These are phyloP conservation scores for Diacarnus erythraeanus DNA, from an alignment of 37 sponge, comb jelly and placozoan genomes.

Conservation along the genomic window DNA sequence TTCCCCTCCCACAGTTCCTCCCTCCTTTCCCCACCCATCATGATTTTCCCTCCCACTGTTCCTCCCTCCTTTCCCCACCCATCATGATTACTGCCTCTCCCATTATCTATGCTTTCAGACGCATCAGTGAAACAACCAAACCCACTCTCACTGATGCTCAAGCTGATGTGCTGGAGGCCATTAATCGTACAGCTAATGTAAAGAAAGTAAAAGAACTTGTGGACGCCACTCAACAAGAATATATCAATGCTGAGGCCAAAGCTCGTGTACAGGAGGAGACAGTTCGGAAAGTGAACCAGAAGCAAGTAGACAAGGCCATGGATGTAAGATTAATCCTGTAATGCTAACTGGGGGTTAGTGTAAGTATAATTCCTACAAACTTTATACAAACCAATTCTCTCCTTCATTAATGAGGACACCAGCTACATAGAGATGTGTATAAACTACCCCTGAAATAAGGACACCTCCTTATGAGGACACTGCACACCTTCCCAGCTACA, in stretches of 20 bases:
- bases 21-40: background rate
- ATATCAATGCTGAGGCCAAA: slow-evolving; percentile 44
- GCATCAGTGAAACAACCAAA: slow-evolving; percentile 21
- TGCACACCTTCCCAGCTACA: too few species aligned
- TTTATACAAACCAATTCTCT: background rate
- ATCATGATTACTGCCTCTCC: background rate
- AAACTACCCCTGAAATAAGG: background rate
- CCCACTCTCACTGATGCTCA: slow-evolving; percentile 28
- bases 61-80: slow-evolving; percentile 5
- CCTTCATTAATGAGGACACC: too few species aligned
- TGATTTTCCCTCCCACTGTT: too few species aligned
- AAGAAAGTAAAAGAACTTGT: slow-evolving; percentile 44
- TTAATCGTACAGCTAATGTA: slow-evolving; percentile 30
- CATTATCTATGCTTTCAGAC: too few species aligned
- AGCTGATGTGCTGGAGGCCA: slow-evolving; percentile 45
- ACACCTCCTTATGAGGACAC: background rate
- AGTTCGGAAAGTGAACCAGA: slow-evolving; percentile 65
- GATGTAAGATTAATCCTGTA: slow-evolving; percentile 17
- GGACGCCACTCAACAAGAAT: slow-evolving; percentile 48
- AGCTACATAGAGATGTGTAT: too few species aligned
- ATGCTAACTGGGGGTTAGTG: background rate
- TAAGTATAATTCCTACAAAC: background rate
- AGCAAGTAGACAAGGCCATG: slow-evolving; percentile 65
- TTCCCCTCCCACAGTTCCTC: too few species aligned
- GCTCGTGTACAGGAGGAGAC: slow-evolving; percentile 55